These are phyloP conservation scores for Ophion slaviceki DNA, from an alignment of 2,888 invertebrate species.

Conservation along the genomic window DNA sequence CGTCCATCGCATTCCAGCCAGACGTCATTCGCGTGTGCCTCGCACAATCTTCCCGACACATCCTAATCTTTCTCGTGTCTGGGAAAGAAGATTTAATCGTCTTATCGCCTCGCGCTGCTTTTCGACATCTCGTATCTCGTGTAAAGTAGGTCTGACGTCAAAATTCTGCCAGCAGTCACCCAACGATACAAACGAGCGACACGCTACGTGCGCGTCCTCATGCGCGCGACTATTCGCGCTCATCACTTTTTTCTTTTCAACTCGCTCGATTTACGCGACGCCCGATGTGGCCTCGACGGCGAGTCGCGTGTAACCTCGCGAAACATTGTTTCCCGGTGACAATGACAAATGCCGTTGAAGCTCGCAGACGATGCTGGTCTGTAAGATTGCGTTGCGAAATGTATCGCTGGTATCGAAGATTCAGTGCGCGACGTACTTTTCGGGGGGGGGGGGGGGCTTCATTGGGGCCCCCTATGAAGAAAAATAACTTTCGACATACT, in stretches of 20 bases:
- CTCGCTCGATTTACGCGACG: neutral
- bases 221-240: neutral
- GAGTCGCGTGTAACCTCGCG: no score
- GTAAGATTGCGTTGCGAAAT: neutral
- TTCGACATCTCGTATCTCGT: neutral
- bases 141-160: conserved; percentile 3
- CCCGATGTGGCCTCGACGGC: no score
- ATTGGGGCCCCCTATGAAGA: conserved; percentile 44
- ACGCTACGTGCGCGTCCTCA: neutral
- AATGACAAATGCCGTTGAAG: no score
- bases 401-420: neutral
- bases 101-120: neutral
- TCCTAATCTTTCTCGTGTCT: conserved; percentile 36
- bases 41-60: neutral
- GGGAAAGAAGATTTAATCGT: no score
- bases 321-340: no score
- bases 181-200: neutral
- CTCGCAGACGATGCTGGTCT: no score
- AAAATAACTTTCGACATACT: conserved; percentile 41
- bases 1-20: neutral
- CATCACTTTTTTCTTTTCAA: neutral
- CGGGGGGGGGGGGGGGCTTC: neutral
- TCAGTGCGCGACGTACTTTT: neutral
- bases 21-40: conserved; percentile 1
- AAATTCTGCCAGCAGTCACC: neutral